A percentile compares a stretch with the other conserved stretches of the same genome.
These are phyloP conservation scores for Parnassius apollo DNA, from an alignment of 2,888 invertebrate species.

Conservation along the genomic window DNA sequence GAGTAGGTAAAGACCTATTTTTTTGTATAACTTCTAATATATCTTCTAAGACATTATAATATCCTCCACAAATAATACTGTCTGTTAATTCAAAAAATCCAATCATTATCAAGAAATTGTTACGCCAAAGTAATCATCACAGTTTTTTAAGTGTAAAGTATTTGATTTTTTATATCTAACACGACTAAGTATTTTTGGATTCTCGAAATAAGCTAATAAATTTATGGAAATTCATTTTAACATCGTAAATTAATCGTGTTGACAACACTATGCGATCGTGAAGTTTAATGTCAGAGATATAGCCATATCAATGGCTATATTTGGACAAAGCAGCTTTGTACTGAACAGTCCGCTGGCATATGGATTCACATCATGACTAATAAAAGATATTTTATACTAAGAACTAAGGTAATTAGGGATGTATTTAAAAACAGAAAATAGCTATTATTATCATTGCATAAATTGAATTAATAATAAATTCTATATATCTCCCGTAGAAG, in stretches of 20 bases:
- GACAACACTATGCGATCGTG: conserved; percentile 4
- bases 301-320: conserved; percentile 8
- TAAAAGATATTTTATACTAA: too few species aligned
- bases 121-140: too few species aligned
- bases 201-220: not conserved
- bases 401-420: too few species aligned
- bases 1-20: too few species aligned
- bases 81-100: too few species aligned
- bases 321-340: conserved; percentile 13
- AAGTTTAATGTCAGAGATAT: conserved; percentile 13
- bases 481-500: too few species aligned
- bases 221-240: not conserved
- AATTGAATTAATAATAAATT: too few species aligned
- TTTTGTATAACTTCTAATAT: too few species aligned
- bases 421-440: not conserved
- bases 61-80: too few species aligned
- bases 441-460: not conserved
- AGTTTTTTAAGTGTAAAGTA: not conserved
- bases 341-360: not conserved
- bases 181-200: not conserved
- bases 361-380: conserved; percentile 11
- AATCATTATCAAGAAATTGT: too few species aligned
- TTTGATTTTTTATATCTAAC: not conserved
- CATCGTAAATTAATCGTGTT: not conserved
- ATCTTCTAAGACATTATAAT: too few species aligned